Conservation (phyloP, 1,140 invertebrate species). For the Drosophila persimilis region DNA sequence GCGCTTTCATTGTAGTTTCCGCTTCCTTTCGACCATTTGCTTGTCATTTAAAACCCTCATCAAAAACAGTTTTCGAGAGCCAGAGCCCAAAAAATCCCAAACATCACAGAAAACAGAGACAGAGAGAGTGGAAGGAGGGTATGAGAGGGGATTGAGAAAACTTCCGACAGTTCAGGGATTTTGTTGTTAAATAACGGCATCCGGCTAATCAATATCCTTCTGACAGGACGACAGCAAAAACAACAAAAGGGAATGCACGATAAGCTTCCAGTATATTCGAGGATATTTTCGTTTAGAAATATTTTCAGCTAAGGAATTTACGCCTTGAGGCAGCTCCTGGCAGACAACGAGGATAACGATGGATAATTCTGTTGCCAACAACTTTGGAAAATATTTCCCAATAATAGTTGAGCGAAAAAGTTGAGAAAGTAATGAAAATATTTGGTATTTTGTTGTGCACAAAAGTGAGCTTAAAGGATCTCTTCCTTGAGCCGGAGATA, state of each 20-base stretch:
- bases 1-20: too few relatives aligned
- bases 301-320: neutral
- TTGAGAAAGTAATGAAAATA: too few relatives aligned
- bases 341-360: neutral
- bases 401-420: too few relatives aligned
- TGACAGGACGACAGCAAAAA: neutral
- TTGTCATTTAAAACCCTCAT: neutral
- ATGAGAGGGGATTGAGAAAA: neutral
- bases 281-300: conserved; percentile 12
- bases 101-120: conserved; percentile 16
- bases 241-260: conserved; percentile 13
- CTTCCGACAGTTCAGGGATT: conserved; percentile 17
- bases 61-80: conserved; percentile 22
- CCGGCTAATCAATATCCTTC: conserved; percentile 24
- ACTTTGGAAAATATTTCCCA: too few relatives aligned
- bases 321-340: neutral
- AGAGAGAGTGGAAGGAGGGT: neutral
- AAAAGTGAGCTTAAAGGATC: too few relatives aligned
- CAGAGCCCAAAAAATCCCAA: conserved; percentile 9
- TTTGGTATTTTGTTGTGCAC: too few relatives aligned
- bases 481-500: neutral
- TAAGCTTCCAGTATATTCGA: conserved; percentile 8
- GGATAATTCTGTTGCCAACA: neutral
- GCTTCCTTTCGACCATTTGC: neutral
- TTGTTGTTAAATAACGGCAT: conserved; percentile 23